Conservation (phyloP, 2,797 vertebrate genomes). For the Cetoscarus ocellatus region DNA sequence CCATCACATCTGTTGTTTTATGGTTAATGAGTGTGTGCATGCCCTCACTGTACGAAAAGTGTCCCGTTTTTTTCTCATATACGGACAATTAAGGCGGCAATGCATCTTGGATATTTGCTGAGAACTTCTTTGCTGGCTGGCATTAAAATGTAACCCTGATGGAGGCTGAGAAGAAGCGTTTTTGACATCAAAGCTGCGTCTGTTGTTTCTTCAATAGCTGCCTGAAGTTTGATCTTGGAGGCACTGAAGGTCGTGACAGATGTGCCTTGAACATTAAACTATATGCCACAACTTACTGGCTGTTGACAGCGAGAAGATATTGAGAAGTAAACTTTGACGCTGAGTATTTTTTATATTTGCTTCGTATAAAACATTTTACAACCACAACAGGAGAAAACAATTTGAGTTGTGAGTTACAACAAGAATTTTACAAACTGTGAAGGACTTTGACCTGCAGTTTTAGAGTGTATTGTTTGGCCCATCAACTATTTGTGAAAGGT, state of each 20-base stretch:
- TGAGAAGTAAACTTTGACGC: conserved; percentile 2
- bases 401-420: background rate
- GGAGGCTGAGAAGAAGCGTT: conserved; percentile 15
- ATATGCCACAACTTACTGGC: conserved; percentile 11
- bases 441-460: background rate
- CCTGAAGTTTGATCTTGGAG: conserved; percentile 35
- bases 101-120: conserved; percentile 18
- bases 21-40: conserved; percentile 61
- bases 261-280: conserved; percentile 29
- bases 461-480: no score
- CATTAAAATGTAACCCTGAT: conserved; percentile 23
- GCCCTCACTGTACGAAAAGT: conserved; percentile 37
- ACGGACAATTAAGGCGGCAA: conserved; percentile 38
- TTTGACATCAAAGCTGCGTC: conserved; percentile 41
- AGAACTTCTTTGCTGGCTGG: conserved; percentile 23
- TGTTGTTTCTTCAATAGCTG: conserved; percentile 38
- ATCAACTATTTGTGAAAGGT: background rate
- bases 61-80: conserved; percentile 24
- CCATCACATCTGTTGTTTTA: conserved; percentile 71
- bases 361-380: background rate
- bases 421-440: background rate
- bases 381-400: background rate
- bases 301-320: conserved; percentile 3
- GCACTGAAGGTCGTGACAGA: conserved; percentile 17
- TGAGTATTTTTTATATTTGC: background rate